Conservation (phyloP, 30 jellyfish, hydroid and myxozoan genomes). For the Aurelia coerulea region DNA sequence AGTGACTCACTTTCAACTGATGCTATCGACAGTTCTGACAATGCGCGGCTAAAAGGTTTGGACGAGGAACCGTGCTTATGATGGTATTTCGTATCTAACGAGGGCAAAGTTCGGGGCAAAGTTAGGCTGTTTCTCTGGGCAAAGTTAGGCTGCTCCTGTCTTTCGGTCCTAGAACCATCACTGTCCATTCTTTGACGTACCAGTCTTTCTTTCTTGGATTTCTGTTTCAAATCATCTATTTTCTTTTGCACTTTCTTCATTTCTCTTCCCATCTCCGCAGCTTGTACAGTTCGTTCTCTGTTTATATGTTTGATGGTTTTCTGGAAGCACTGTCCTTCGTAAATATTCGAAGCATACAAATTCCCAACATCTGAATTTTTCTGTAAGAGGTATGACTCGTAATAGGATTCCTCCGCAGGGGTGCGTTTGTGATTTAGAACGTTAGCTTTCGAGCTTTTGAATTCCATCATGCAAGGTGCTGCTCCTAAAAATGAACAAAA, state of each 20-base stretch:
- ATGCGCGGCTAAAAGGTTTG: too few species aligned
- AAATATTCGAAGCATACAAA: constrained; percentile 58
- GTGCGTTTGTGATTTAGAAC: constrained; percentile 46
- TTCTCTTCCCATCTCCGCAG: constrained; percentile 63
- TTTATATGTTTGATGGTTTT: constrained; percentile 40
- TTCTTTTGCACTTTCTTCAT: constrained; percentile 47
- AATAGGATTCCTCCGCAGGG: constrained; percentile 68
- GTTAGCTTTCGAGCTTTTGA: constrained; percentile 19
- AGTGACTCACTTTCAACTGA: too few species aligned
- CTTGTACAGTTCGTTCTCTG: constrained; percentile 38
- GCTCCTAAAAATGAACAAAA: too few species aligned
- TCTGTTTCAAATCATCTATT: constrained; percentile 23
- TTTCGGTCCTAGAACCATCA: too few species aligned
- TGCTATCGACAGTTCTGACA: too few species aligned
- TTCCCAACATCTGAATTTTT: constrained; percentile 58
- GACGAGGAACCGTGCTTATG: too few species aligned
- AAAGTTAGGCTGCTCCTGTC: too few species aligned
- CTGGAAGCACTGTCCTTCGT: constrained; percentile 56
- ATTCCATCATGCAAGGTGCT: constrained; percentile 35
- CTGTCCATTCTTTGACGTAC: background rate
- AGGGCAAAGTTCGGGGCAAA: too few species aligned
- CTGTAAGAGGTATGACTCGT: constrained; percentile 47
- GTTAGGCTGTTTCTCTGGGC: too few species aligned
- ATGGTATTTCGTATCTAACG: too few species aligned
- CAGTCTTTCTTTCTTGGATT: background rate